These are phyloP conservation scores for Orchesella cincta DNA, from an alignment of 1,140 invertebrate genomes.

Conservation along the genomic window DNA sequence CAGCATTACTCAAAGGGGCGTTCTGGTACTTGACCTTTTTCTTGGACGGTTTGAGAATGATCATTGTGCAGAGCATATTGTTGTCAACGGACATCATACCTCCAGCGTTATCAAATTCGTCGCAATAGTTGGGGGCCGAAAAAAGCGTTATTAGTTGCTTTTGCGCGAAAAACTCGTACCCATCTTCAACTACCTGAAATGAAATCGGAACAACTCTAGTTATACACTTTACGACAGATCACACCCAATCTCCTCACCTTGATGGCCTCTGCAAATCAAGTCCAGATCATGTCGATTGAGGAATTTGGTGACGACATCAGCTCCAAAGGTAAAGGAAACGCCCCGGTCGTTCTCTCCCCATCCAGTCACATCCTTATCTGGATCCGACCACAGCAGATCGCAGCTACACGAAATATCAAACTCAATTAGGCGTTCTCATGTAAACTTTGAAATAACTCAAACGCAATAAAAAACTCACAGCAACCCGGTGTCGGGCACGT, in stretches of 20 bases:
- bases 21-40: slow-evolving; percentile 99
- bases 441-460: neutral
- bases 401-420: slow-evolving; percentile 50
- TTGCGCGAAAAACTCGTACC: slow-evolving; percentile 98
- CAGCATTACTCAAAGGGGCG: slow-evolving; percentile 59
- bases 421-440: neutral
- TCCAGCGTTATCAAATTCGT: slow-evolving; percentile 85
- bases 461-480: slow-evolving; percentile 58
- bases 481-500: slow-evolving; percentile 87
- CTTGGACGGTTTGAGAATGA: slow-evolving; percentile 96
- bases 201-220: neutral
- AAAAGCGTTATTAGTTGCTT: slow-evolving; percentile 96
- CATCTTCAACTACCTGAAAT: slow-evolving; percentile 87
- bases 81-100: slow-evolving; percentile 99
- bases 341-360: slow-evolving; percentile 97
- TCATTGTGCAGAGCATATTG: slow-evolving; percentile 98
- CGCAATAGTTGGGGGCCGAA: slow-evolving; percentile 72
- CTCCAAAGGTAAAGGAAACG: slow-evolving; percentile 93
- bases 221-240: neutral
- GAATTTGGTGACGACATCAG: slow-evolving; percentile 92
- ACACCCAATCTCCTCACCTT: slow-evolving; percentile 62
- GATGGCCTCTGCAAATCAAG: slow-evolving; percentile 94
- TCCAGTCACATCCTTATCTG: slow-evolving; percentile 70
- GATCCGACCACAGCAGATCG: slow-evolving; percentile 62
- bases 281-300: slow-evolving; percentile 93